Conservation (phyloP, 2,888 invertebrate species). For the Ariolimax columbianus region DNA sequence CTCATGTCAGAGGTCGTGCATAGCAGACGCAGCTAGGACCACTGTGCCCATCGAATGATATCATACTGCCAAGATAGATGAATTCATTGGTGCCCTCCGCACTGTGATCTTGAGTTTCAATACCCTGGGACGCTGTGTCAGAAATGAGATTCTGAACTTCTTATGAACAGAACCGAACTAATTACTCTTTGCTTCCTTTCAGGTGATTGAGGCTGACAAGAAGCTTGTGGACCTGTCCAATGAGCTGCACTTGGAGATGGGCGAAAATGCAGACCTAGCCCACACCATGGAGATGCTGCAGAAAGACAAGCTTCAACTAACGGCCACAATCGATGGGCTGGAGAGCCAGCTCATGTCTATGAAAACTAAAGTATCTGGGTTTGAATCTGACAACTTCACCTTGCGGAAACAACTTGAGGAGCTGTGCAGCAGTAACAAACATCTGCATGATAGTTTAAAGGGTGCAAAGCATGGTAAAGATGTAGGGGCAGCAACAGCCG, state of each 20-base stretch:
- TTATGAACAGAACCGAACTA: too few species aligned
- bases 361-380: conserved; percentile 62
- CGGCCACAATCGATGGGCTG: conserved; percentile 63
- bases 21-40: too few species aligned
- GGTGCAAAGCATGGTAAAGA: conserved; percentile 55
- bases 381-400: conserved; percentile 66
- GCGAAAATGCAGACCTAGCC: conserved; percentile 64
- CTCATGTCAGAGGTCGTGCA: too few species aligned
- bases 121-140: too few species aligned
- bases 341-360: conserved; percentile 62
- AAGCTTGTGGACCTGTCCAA: conserved; percentile 72
- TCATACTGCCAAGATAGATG: too few species aligned
- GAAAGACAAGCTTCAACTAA: conserved; percentile 66
- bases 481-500: background rate
- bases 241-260: conserved; percentile 71
- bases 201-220: conserved; percentile 73
- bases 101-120: too few species aligned
- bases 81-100: too few species aligned
- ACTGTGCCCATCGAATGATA: too few species aligned
- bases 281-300: conserved; percentile 63
- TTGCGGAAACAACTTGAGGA: conserved; percentile 68
- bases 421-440: conserved; percentile 65
- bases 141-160: too few species aligned
- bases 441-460: conserved; percentile 63
- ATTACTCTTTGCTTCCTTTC: too few species aligned